These are phyloP conservation scores for Bradypodion ventrale DNA, from an alignment of 2,797 vertebrate species.

Conservation along the genomic window DNA sequence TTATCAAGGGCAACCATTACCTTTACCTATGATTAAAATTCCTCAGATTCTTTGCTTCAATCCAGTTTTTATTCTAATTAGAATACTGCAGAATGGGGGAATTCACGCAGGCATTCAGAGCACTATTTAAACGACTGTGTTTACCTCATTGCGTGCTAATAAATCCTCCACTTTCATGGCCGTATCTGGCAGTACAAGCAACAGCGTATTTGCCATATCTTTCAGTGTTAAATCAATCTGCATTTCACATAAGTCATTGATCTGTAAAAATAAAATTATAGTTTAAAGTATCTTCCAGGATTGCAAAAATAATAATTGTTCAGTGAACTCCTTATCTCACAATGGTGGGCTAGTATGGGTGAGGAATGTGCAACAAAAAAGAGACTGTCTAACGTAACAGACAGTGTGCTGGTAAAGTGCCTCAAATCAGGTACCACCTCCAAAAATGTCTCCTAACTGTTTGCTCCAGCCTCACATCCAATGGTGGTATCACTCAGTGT, in stretches of 20 bases:
- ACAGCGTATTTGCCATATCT: conserved; percentile 78
- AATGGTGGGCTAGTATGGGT: neutral
- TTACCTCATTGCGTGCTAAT: conserved; percentile 78
- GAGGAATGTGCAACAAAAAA: neutral
- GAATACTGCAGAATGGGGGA: neutral
- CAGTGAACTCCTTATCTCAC: neutral
- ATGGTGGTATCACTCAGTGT: neutral
- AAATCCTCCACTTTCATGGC: conserved; percentile 73
- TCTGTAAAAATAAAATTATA: conserved; percentile 63
- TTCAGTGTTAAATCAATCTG: conserved; percentile 77
- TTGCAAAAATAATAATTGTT: neutral
- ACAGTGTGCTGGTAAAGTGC: neutral
- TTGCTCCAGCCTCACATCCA: neutral
- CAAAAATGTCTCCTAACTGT: neutral
- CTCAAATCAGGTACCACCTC: neutral
- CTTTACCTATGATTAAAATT: too few species aligned
- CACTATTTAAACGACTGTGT: neutral
- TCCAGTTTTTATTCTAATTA: neutral
- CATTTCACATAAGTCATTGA: conserved; percentile 76
- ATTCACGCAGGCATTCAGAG: neutral
- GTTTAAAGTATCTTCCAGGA: conserved; percentile 8
- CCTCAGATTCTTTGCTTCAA: neutral
- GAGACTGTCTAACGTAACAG: neutral
- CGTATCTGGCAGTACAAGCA: conserved; percentile 76
- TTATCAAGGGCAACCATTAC: too few species aligned